Evolutionary conservation across 2,888 invertebrate species (phyloP).

Genomic region (Caradrina clavipalpis): DNA sequence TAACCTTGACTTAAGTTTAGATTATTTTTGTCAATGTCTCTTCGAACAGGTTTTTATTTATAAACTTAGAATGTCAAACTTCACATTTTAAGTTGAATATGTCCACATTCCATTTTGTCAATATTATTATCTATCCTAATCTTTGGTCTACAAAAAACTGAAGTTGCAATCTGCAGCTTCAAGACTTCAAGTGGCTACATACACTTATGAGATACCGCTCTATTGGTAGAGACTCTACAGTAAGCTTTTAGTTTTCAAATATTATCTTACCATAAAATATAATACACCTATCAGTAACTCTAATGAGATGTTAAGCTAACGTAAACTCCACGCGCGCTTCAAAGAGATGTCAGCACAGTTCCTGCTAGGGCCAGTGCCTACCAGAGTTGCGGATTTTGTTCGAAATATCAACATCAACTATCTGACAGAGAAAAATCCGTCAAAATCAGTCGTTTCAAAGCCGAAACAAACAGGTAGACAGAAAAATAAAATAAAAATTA

Average conservation of each 20-base stretch:
- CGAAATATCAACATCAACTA: no score
- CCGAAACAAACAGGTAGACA: no score
- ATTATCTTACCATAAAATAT: constrained; percentile 23
- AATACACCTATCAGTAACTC: no score
- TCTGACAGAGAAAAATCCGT: no score
- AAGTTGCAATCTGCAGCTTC: constrained; percentile 20
- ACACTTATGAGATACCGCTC: background rate
- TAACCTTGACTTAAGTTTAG: background rate
- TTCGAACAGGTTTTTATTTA: background rate
- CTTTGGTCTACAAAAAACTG: constrained; percentile 4
- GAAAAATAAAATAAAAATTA: no score
- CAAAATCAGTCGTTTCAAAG: no score
- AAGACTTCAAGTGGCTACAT: constrained; percentile 44
- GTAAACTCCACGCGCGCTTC: no score
- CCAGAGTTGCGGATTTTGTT: no score
- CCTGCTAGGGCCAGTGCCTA: no score
- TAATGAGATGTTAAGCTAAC: no score
- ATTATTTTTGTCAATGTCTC: background rate
- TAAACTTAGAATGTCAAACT: background rate
- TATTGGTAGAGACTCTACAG: background rate
- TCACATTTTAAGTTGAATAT: background rate
- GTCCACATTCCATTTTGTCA: background rate
- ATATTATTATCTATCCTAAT: constrained; percentile 14
- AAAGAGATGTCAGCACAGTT: no score
- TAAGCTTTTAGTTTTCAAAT: constrained; percentile 13